Evolutionary conservation across 30 jellyfish, hydroid and myxozoan species (phyloP).

Genomic region (Sanderia malayensis): DNA sequence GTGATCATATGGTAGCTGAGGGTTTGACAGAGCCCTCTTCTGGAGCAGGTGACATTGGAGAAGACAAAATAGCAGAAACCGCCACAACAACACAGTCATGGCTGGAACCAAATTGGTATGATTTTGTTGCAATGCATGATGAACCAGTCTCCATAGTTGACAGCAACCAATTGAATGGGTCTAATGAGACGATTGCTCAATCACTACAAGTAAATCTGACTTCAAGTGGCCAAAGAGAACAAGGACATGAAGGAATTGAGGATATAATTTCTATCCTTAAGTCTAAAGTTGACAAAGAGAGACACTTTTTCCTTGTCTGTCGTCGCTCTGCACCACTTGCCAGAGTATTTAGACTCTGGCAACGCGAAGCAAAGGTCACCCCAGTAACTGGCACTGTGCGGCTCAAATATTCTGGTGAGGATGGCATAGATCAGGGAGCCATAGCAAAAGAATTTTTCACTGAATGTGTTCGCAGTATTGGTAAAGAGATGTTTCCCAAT

Average conservation of each 20-base stretch:
- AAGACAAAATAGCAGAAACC: conserved; percentile 23
- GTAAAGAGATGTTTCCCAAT: conserved; percentile 6
- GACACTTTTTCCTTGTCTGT: neutral
- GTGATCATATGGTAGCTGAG: conserved; percentile 11
- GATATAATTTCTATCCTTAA: neutral
- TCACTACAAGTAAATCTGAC: conserved; percentile 2
- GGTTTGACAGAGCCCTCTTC: too few relatives aligned
- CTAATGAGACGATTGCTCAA: conserved; percentile 17
- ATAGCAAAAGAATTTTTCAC: conserved; percentile 19
- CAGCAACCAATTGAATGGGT: conserved; percentile 8
- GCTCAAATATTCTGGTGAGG: conserved; percentile 28
- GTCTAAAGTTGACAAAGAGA: neutral
- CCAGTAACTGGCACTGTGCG: neutral
- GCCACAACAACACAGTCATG: conserved; percentile 1
- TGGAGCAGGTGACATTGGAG: too few relatives aligned
- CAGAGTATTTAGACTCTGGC: neutral
- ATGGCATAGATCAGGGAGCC: conserved; percentile 38
- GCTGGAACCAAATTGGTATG: conserved; percentile 24
- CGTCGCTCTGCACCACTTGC: neutral
- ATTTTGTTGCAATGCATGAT: conserved; percentile 7
- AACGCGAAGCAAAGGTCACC: neutral
- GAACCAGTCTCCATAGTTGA: conserved; percentile 22
- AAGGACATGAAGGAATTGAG: neutral
- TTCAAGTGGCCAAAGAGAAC: neutral
- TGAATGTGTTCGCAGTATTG: conserved; percentile 1